Percentiles rank a stretch among this genome's conserved stretches.
phyloP scores from a whole-genome alignment of 2,113 vertebrate species.

The Antigone vipio region DNA sequence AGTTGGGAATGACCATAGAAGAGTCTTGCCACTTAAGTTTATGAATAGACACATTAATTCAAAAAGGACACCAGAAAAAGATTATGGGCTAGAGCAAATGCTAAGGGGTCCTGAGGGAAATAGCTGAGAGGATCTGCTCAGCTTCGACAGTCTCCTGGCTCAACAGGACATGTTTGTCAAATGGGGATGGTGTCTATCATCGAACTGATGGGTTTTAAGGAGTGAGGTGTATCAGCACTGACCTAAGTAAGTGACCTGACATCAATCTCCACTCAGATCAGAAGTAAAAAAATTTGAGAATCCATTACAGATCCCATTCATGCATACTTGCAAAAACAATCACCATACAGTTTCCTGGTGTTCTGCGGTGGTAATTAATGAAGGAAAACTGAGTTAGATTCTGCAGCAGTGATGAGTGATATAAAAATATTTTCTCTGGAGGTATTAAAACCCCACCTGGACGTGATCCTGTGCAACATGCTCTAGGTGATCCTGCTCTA shows the following conservation, averaged over 20 bases:
- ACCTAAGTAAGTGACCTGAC: background rate
- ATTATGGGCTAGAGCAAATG: background rate
- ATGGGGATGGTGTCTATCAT: background rate
- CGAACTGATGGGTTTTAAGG: background rate
- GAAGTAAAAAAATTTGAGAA: background rate
- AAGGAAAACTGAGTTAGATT: background rate
- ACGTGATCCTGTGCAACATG: too few relatives aligned
- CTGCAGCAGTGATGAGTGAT: background rate
- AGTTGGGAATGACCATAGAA: background rate
- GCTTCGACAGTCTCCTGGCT: background rate
- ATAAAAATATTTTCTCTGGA: background rate
- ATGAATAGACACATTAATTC: background rate
- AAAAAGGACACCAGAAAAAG: background rate
- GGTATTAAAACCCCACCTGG: too few relatives aligned
- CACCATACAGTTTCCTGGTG: background rate
- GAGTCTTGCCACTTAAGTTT: background rate
- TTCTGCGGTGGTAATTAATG: background rate
- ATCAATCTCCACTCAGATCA: background rate
- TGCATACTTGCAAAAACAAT: background rate
- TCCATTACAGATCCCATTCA: background rate
- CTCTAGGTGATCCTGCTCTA: too few relatives aligned
- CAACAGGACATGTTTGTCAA: background rate
- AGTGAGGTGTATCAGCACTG: background rate
- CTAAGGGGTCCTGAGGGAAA: background rate
- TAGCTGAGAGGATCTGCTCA: background rate